Evolutionary conservation across 92 coral and sea anemone species (phyloP).

Genomic region (Zoanthus sociatus): DNA sequence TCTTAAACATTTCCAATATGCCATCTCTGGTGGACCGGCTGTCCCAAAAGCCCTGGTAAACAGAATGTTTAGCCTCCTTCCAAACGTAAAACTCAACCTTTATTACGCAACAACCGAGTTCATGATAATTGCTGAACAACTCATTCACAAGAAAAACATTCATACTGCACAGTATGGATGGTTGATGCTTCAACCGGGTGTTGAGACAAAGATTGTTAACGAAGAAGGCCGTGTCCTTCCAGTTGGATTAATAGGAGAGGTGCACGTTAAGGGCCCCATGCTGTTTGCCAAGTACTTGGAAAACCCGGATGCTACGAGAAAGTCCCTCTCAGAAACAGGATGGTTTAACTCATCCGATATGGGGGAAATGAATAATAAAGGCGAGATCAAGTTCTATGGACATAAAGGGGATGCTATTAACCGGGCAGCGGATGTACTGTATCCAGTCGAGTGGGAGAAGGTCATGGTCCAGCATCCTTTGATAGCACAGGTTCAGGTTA

Average conservation of each 20-base stretch:
- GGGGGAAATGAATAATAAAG: slow-evolving; percentile 49
- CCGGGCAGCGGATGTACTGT: slow-evolving; percentile 50
- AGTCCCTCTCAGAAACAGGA: slow-evolving; percentile 44
- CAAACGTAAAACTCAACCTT: slow-evolving; percentile 25
- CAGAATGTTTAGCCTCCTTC: slow-evolving; percentile 42
- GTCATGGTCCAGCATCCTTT: slow-evolving; percentile 46
- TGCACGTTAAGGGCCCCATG: slow-evolving; percentile 37
- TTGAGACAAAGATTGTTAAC: slow-evolving; percentile 54
- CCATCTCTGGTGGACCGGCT: slow-evolving; percentile 53
- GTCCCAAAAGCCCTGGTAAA: slow-evolving; percentile 15
- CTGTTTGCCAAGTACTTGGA: slow-evolving; percentile 51
- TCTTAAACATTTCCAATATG: slow-evolving; percentile 7
- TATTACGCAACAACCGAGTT: slow-evolving; percentile 55
- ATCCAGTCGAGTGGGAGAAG: slow-evolving; percentile 57
- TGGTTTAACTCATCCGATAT: slow-evolving; percentile 58
- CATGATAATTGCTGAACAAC: slow-evolving; percentile 35
- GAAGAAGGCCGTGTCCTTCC: slow-evolving; percentile 50
- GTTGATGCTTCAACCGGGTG: slow-evolving; percentile 56
- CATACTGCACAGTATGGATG: slow-evolving; percentile 45
- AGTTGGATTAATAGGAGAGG: slow-evolving; percentile 43
- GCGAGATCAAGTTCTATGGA: slow-evolving; percentile 53
- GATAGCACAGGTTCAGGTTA: slow-evolving; percentile 51
- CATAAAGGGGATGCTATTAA: slow-evolving; percentile 58
- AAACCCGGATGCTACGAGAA: slow-evolving; percentile 42
- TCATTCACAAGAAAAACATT: slow-evolving; percentile 32